These are phyloP conservation scores for Leptinotarsa haldemani DNA, from an alignment of 2,888 invertebrate genomes.

Conservation along the genomic window DNA sequence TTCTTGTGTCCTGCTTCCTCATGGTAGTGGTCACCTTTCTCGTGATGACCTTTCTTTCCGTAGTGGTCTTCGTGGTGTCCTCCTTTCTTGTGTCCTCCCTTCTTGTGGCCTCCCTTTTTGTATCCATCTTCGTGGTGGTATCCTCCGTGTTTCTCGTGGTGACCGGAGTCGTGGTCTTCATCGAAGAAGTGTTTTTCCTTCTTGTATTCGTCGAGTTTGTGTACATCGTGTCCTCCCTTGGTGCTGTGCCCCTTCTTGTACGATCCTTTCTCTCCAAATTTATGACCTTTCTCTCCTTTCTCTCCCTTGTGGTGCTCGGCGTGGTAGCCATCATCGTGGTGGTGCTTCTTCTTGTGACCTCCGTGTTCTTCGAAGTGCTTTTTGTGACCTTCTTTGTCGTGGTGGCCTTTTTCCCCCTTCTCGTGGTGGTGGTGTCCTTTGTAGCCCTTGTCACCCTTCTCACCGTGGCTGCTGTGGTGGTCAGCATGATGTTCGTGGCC, in stretches of 20 bases:
- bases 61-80: slow-evolving; percentile 82
- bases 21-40: slow-evolving; percentile 84
- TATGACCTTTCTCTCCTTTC: slow-evolving; percentile 74
- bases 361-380: slow-evolving; percentile 75
- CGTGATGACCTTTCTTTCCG: slow-evolving; percentile 83
- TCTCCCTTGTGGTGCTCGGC: slow-evolving; percentile 76
- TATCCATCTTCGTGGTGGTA: slow-evolving; percentile 84
- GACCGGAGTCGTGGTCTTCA: slow-evolving; percentile 84
- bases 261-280: slow-evolving; percentile 78
- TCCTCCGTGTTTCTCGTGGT: slow-evolving; percentile 84
- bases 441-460: slow-evolving; percentile 76
- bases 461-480: slow-evolving; percentile 70
- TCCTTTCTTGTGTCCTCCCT: slow-evolving; percentile 84
- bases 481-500: slow-evolving; percentile 70
- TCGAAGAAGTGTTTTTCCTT: slow-evolving; percentile 90
- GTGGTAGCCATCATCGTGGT: slow-evolving; percentile 74
- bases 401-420: slow-evolving; percentile 75
- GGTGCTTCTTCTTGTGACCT: slow-evolving; percentile 72
- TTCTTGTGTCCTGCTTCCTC: slow-evolving; percentile 85
- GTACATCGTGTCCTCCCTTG: slow-evolving; percentile 84
- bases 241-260: slow-evolving; percentile 89
- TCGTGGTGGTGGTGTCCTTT: slow-evolving; percentile 75
- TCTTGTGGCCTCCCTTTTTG: slow-evolving; percentile 84
- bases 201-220: slow-evolving; percentile 87
- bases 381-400: slow-evolving; percentile 75